phyloP scores from a whole-genome alignment of 2,113 vertebrate species.

The Heptranchias perlo region DNA sequence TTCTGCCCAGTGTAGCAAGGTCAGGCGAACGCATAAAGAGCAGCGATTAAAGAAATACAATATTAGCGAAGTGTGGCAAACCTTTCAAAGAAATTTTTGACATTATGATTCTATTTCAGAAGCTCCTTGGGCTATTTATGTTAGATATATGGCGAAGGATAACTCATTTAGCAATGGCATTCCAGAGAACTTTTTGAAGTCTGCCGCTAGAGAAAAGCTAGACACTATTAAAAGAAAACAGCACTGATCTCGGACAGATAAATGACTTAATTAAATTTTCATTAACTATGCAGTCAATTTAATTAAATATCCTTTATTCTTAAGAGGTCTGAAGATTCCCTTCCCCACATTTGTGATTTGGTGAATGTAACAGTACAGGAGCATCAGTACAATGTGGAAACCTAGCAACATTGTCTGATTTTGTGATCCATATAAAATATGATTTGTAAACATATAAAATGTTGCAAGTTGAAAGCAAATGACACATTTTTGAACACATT shows the following conservation, averaged over 20 bases:
- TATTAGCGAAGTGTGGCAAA: conserved; percentile 76
- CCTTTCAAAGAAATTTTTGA: conserved; percentile 72
- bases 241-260: conserved; percentile 66
- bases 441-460: neutral
- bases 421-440: neutral
- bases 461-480: neutral
- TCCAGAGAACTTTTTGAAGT: conserved; percentile 80
- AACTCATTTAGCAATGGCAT: conserved; percentile 77
- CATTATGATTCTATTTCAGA: conserved; percentile 72
- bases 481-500: neutral
- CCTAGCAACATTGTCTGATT: neutral
- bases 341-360: neutral
- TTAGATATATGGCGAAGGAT: conserved; percentile 86
- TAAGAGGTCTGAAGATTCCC: neutral
- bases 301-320: conserved; percentile 31
- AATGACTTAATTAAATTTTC: conserved; percentile 75
- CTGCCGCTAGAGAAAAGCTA: conserved; percentile 72
- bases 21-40: conserved; percentile 77
- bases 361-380: neutral
- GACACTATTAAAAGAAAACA: conserved; percentile 69
- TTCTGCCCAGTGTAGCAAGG: conserved; percentile 64
- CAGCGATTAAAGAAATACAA: conserved; percentile 78
- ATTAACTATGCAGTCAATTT: conserved; percentile 38
- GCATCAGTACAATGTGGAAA: neutral
- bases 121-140: conserved; percentile 68